These are phyloP conservation scores for Megalops atlanticus DNA, from an alignment of 2,113 vertebrate genomes.

Conservation along the genomic window DNA sequence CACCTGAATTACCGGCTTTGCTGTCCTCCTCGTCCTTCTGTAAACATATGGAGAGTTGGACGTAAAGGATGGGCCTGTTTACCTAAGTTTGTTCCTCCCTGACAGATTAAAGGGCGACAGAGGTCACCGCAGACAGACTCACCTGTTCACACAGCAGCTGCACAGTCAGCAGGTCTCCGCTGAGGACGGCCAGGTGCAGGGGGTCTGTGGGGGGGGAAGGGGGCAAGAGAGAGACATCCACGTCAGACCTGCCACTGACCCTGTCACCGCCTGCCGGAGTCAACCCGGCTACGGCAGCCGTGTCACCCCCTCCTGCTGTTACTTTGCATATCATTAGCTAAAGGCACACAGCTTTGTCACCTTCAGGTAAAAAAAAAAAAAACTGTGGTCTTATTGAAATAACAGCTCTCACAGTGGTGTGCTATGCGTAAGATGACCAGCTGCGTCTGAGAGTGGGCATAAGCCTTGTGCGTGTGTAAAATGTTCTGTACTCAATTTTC, in stretches of 20 bases:
- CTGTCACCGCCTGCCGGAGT: neutral
- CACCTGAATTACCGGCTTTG: too few relatives aligned
- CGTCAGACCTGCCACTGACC: neutral
- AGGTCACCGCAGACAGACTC: slow-evolving; percentile 7
- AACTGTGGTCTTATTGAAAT: neutral
- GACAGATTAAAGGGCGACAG: neutral
- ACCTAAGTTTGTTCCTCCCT: neutral
- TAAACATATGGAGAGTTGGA: neutral
- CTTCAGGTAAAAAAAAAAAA: neutral
- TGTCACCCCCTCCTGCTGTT: neutral
- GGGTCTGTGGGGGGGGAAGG: slow-evolving; percentile 34
- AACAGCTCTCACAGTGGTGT: neutral
- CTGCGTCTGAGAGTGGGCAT: neutral
- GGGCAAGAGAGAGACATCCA: neutral
- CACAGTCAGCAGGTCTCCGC: slow-evolving; percentile 41
- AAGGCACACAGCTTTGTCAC: neutral
- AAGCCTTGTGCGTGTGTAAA: neutral
- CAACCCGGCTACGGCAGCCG: neutral
- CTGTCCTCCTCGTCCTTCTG: neutral
- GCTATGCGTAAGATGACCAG: neutral
- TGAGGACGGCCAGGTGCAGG: slow-evolving; percentile 45
- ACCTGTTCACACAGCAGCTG: slow-evolving; percentile 51
- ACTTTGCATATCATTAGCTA: neutral
- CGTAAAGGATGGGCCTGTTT: neutral
- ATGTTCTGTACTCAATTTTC: neutral